These are phyloP conservation scores for Pterois miles DNA, from an alignment of 2,797 vertebrate species.

Conservation along the genomic window DNA sequence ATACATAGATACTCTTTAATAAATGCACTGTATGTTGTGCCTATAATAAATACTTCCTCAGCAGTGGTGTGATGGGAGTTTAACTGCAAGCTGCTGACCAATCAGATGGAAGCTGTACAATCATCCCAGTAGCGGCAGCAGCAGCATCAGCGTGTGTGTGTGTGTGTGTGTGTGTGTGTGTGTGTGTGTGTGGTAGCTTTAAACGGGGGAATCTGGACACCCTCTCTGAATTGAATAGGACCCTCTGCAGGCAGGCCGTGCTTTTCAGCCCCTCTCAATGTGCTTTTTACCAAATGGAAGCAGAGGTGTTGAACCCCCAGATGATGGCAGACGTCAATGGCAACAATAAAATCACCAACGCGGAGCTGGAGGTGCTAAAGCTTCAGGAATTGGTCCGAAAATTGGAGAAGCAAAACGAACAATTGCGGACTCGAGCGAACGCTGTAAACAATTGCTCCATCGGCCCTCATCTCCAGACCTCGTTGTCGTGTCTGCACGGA, in stretches of 20 bases:
- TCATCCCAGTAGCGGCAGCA: constrained; percentile 65
- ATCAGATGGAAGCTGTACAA: constrained; percentile 62
- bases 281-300: constrained; percentile 82
- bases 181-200: constrained; percentile 20
- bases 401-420: constrained; percentile 95
- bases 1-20: neutral
- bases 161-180: neutral
- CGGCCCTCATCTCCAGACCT: constrained; percentile 77
- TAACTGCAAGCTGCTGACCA: constrained; percentile 69
- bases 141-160: constrained; percentile 45
- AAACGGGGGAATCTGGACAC: constrained; percentile 65
- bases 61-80: constrained; percentile 76
- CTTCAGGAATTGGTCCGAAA: constrained; percentile 95
- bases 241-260: constrained; percentile 68
- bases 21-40: neutral
- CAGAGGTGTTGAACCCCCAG: constrained; percentile 84
- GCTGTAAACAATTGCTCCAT: constrained; percentile 82
- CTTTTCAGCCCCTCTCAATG: constrained; percentile 61
- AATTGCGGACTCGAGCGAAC: constrained; percentile 90
- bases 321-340: constrained; percentile 93
- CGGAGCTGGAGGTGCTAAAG: constrained; percentile 97
- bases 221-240: constrained; percentile 58
- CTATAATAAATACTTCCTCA: constrained; percentile 37
- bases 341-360: constrained; percentile 85
- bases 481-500: constrained; percentile 68